Conservation (phyloP, 2,113 vertebrate genomes). For the Proterorhinus semilunaris region DNA sequence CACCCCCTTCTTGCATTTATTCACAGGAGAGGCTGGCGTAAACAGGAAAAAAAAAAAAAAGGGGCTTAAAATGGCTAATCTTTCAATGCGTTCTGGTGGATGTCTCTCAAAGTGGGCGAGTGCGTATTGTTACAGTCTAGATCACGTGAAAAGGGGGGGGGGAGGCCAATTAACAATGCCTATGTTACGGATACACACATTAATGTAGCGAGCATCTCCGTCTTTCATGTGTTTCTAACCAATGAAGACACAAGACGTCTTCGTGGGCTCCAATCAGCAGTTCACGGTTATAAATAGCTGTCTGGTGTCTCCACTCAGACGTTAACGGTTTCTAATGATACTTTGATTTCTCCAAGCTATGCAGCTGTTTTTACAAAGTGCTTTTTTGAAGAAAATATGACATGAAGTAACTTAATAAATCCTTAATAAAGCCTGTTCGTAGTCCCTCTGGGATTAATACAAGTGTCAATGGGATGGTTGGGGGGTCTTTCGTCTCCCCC, state of each 20-base stretch:
- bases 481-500: too few relatives aligned
- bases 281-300: conserved; percentile 65
- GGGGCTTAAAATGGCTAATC: conserved; percentile 64
- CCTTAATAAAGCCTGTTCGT: too few relatives aligned
- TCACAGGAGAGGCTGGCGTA: conserved; percentile 10
- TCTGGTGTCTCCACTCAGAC: conserved; percentile 37
- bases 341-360: conserved; percentile 11
- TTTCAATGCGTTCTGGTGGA: conserved; percentile 55
- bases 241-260: conserved; percentile 49
- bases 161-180: conserved; percentile 62
- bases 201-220: conserved; percentile 11
- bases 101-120: conserved; percentile 57
- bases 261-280: conserved; percentile 57
- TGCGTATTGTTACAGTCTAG: conserved; percentile 55
- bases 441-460: too few relatives aligned
- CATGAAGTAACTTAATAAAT: too few relatives aligned
- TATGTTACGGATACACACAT: not conserved
- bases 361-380: conserved; percentile 9
- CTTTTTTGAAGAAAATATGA: conserved; percentile 5
- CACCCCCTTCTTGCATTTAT: conserved; percentile 27
- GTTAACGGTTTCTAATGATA: conserved; percentile 30
- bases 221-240: conserved; percentile 67
- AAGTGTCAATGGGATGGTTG: too few relatives aligned
- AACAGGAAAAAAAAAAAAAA: conserved; percentile 3
- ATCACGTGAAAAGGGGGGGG: conserved; percentile 46